phyloP scores from a whole-genome alignment of 2,797 vertebrate genomes.

The Trachops cirrhosus region DNA sequence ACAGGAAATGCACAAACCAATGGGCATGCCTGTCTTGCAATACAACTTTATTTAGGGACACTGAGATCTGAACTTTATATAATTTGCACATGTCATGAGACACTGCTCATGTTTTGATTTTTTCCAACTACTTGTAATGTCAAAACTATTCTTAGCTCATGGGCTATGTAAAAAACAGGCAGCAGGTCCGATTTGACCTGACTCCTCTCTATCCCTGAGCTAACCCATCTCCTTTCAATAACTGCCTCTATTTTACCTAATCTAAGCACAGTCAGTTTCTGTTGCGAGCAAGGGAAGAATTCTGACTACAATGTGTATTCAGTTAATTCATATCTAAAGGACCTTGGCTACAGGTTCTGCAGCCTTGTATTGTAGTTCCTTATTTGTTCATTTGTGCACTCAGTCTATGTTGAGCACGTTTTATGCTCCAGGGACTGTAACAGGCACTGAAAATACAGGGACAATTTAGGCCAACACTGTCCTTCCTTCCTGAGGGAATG shows the following conservation, averaged over 20 bases:
- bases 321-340: not conserved
- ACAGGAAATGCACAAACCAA: not conserved
- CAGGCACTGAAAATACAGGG: not conserved
- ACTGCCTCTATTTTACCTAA: constrained; percentile 5
- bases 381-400: not conserved
- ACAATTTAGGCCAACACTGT: not conserved
- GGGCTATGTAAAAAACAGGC: not conserved
- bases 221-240: not conserved
- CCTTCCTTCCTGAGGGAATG: not conserved
- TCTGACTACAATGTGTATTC: not conserved
- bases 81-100: not conserved
- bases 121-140: not conserved
- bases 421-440: not conserved
- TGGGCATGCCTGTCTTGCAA: not conserved
- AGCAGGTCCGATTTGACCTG: not conserved
- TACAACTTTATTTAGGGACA: not conserved
- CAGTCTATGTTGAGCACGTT: not conserved
- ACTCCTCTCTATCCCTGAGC: not conserved
- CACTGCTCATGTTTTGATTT: not conserved
- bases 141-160: not conserved
- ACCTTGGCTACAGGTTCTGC: not conserved
- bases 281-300: not conserved
- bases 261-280: not conserved
- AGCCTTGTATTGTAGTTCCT: not conserved
- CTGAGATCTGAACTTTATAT: not conserved